These are phyloP conservation scores for Druceiella hillmani DNA, from an alignment of 2,888 invertebrate genomes.

Conservation along the genomic window DNA sequence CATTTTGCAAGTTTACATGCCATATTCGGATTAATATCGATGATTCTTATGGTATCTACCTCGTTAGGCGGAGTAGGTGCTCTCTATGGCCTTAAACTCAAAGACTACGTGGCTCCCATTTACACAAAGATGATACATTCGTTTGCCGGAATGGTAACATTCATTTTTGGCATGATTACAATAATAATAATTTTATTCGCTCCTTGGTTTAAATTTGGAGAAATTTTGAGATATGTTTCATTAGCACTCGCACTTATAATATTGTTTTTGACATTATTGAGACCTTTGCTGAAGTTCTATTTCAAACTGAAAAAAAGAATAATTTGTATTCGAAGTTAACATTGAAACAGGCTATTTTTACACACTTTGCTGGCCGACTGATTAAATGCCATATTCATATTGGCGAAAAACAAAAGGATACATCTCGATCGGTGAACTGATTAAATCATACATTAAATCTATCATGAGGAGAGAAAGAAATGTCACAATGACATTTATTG, in stretches of 20 bases:
- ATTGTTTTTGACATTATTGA: slow-evolving; percentile 38
- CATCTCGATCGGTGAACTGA: too few species aligned
- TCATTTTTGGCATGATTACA: slow-evolving; percentile 38
- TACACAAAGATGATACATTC: slow-evolving; percentile 46
- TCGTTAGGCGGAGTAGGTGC: slow-evolving; percentile 44
- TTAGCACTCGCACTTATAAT: slow-evolving; percentile 35
- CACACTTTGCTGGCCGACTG: too few species aligned
- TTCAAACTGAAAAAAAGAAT: slow-evolving; percentile 44
- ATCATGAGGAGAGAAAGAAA: too few species aligned
- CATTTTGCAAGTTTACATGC: slow-evolving; percentile 42
- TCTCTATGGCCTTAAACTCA: slow-evolving; percentile 42
- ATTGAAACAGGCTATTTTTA: too few species aligned
- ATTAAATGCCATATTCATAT: too few species aligned
- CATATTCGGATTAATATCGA: slow-evolving; percentile 42
- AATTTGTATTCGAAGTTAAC: too few species aligned
- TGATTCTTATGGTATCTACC: slow-evolving; percentile 38
- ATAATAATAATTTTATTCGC: slow-evolving; percentile 37
- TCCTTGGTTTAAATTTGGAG: slow-evolving; percentile 40
- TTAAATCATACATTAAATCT: too few species aligned
- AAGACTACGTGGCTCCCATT: slow-evolving; percentile 41
- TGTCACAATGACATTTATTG: too few species aligned
- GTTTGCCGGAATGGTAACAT: slow-evolving; percentile 38
- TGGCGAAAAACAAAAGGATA: too few species aligned
- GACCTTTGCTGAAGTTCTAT: slow-evolving; percentile 44
- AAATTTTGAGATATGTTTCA: slow-evolving; percentile 35